Conservation (phyloP, 2,113 vertebrate genomes). For the Anthoscopus minutus region DNA sequence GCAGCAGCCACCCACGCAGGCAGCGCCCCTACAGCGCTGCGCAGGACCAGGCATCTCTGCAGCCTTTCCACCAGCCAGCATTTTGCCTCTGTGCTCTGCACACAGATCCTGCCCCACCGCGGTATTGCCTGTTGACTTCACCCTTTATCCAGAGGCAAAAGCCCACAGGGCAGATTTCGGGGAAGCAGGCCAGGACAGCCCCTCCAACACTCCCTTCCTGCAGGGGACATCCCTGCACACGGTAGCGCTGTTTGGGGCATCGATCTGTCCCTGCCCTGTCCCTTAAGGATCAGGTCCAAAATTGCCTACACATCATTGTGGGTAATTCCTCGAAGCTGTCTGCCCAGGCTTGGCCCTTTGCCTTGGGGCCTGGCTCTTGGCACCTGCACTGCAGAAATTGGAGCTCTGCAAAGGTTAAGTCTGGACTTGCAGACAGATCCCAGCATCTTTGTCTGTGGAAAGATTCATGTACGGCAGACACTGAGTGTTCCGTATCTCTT, state of each 20-base stretch:
- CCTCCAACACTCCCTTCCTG: neutral
- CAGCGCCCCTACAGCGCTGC: neutral
- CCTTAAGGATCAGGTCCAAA: neutral
- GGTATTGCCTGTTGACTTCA: neutral
- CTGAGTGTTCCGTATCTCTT: neutral
- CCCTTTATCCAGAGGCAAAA: neutral
- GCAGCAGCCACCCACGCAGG: neutral
- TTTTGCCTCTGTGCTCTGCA: neutral
- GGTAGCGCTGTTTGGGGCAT: fast-evolving
- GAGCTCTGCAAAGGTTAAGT: neutral
- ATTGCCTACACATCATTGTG: fast-evolving
- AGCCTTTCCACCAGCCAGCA: neutral
- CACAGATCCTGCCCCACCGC: neutral
- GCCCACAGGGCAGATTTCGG: fast-evolving
- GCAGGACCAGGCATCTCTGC: neutral
- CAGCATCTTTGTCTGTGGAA: neutral
- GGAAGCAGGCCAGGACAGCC: neutral
- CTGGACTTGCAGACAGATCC: neutral
- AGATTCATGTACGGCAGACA: neutral
- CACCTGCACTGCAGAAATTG: neutral
- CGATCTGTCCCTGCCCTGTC: neutral
- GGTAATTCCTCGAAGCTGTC: neutral
- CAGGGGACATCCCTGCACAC: neutral
- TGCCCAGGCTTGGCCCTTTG: neutral
- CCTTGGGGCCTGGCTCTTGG: neutral